These are phyloP conservation scores for Zaprionus nigranus DNA, from an alignment of 1,140 invertebrate species.

Conservation along the genomic window DNA sequence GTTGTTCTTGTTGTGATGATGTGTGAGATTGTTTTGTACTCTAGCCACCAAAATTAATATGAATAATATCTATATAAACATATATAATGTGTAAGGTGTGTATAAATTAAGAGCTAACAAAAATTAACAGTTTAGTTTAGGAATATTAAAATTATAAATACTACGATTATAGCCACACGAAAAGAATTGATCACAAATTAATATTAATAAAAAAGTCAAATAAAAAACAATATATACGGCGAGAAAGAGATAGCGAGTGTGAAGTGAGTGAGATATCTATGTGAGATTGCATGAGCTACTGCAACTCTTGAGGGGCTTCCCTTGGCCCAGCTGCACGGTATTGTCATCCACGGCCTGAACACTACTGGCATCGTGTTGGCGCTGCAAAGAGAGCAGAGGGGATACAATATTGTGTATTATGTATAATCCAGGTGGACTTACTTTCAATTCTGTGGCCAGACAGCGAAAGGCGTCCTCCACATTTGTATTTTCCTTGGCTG, in stretches of 20 bases:
- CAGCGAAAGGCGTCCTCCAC: conserved; percentile 96
- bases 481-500: conserved; percentile 97
- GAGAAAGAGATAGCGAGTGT: background rate
- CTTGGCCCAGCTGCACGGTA: conserved; percentile 76
- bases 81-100: conserved; percentile 52
- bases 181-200: conserved; percentile 71
- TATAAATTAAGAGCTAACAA: conserved; percentile 53
- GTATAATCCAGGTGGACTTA: conserved; percentile 68
- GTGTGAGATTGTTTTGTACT: conserved; percentile 78
- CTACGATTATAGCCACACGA: conserved; percentile 72
- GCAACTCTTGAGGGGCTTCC: conserved; percentile 78
- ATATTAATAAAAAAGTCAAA: conserved; percentile 41
- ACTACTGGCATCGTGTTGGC: conserved; percentile 71
- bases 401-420: background rate
- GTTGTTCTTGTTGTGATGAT: conserved; percentile 33
- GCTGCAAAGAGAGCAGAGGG: conserved; percentile 30
- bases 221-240: conserved; percentile 43
- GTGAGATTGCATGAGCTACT: conserved; percentile 84
- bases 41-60: conserved; percentile 65
- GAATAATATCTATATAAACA: conserved; percentile 31
- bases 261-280: conserved; percentile 43
- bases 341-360: conserved; percentile 65
- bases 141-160: conserved; percentile 55
- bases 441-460: conserved; percentile 94
- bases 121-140: conserved; percentile 56